Evolutionary conservation across 2,888 invertebrate genomes (phyloP).

Genomic region (Chloroclysta siterata): DNA sequence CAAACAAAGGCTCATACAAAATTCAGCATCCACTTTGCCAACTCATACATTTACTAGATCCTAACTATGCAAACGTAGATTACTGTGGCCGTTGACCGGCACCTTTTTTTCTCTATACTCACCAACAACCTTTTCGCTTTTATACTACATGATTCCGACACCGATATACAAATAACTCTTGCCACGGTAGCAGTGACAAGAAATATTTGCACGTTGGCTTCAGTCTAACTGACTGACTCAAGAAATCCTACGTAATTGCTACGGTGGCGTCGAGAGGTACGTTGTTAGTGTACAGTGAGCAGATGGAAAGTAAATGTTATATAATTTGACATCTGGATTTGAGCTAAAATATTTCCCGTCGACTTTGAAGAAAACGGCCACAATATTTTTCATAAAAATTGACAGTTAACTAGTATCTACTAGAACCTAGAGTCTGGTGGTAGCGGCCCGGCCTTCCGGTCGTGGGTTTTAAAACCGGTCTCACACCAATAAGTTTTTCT

Average conservation of each 20-base stretch:
- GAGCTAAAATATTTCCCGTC: too few relatives aligned
- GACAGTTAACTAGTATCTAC: too few relatives aligned
- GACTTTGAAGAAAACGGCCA: too few relatives aligned
- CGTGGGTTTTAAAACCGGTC: too few relatives aligned
- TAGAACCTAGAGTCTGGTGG: too few relatives aligned
- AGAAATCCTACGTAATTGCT: constrained; percentile 11
- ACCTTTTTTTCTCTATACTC: neutral
- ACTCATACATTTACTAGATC: neutral
- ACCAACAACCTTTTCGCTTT: neutral
- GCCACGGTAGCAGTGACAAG: neutral
- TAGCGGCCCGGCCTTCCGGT: too few relatives aligned
- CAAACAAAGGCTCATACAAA: neutral
- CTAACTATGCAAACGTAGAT: constrained; percentile 4
- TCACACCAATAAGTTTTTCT: too few relatives aligned
- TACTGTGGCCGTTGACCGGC: neutral
- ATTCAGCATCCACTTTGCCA: constrained; percentile 1
- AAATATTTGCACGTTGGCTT: neutral
- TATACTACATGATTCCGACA: too few relatives aligned
- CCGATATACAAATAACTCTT: neutral
- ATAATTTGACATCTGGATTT: too few relatives aligned
- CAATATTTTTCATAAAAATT: too few relatives aligned
- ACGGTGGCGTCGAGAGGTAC: constrained; percentile 3
- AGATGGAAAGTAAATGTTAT: too few relatives aligned
- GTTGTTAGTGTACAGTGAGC: too few relatives aligned
- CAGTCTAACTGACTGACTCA: neutral